Percentiles rank a stretch among this genome's conserved stretches.
phyloP scores from a whole-genome alignment of 1,140 invertebrate genomes.

The Archegozetes longisetosus region DNA sequence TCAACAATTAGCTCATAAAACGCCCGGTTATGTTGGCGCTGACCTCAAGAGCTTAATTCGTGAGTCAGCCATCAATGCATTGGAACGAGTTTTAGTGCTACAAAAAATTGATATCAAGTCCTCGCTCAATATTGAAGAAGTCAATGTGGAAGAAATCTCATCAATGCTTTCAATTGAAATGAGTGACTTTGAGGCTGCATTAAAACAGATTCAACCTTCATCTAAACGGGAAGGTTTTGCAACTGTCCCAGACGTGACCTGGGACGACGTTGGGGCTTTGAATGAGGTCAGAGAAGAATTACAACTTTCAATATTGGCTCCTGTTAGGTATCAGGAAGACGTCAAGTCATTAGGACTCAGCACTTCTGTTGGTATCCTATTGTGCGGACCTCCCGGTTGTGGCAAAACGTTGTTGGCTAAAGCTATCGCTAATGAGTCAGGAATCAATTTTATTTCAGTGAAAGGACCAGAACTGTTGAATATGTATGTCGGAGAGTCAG shows the following conservation, averaged over 20 bases:
- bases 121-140: background rate
- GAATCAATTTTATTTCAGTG: slow-evolving; percentile 91
- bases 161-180: slow-evolving; percentile 6
- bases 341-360: slow-evolving; percentile 58
- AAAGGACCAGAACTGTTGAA: slow-evolving; percentile 92
- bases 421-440: slow-evolving; percentile 88
- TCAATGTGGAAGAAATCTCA: background rate
- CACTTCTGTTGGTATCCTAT: slow-evolving; percentile 64
- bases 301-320: slow-evolving; percentile 37
- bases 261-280: slow-evolving; percentile 91
- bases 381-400: slow-evolving; percentile 82
- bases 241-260: slow-evolving; percentile 89
- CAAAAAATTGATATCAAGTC: slow-evolving; percentile 1
- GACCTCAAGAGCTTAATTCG: slow-evolving; percentile 72
- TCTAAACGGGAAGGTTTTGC: slow-evolving; percentile 86
- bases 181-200: slow-evolving; percentile 13
- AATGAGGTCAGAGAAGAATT: slow-evolving; percentile 72
- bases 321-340: slow-evolving; percentile 66
- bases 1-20: slow-evolving; percentile 53
- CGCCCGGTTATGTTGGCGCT: slow-evolving; percentile 92
- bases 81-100: slow-evolving; percentile 37
- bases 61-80: slow-evolving; percentile 69
- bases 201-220: slow-evolving; percentile 20
- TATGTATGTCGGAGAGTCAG: slow-evolving; percentile 99
- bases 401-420: slow-evolving; percentile 85